Evolutionary conservation across 2,797 vertebrate genomes (phyloP).

Genomic region (Semaprochilodus insignis): DNA sequence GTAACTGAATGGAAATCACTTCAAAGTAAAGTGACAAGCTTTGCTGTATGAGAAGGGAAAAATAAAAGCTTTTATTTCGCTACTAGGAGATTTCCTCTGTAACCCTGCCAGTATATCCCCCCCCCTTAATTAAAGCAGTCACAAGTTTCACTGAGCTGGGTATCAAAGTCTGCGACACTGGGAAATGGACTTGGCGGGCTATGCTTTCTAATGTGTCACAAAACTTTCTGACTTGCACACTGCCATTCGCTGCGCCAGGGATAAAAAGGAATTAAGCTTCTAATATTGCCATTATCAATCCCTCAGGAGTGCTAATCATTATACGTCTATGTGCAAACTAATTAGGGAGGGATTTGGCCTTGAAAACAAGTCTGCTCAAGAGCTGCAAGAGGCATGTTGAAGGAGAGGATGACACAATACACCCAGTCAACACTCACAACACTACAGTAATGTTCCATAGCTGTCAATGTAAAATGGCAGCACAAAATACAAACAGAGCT

Average conservation of each 20-base stretch:
- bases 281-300: constrained; percentile 73
- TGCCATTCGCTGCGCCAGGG: constrained; percentile 61
- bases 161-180: constrained; percentile 71
- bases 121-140: constrained; percentile 80
- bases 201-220: constrained; percentile 64
- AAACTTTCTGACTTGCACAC: constrained; percentile 53
- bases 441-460: not conserved
- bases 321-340: constrained; percentile 66
- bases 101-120: constrained; percentile 72
- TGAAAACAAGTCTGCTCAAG: constrained; percentile 19
- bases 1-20: constrained; percentile 19
- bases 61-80: constrained; percentile 74
- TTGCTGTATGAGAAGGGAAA: constrained; percentile 72
- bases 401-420: constrained; percentile 19
- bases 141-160: constrained; percentile 77
- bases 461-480: not conserved
- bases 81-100: constrained; percentile 70
- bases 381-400: constrained; percentile 18
- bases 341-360: constrained; percentile 66
- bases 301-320: constrained; percentile 71
- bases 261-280: constrained; percentile 71
- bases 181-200: constrained; percentile 69
- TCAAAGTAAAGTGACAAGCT: constrained; percentile 71
- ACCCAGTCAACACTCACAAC: constrained; percentile 19
- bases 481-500: not conserved